Evolutionary conservation across 2,888 invertebrate species (phyloP), one percentile per base, ranked within the genome.

Genomic region (Himalopsyche tibetana): DNA sequence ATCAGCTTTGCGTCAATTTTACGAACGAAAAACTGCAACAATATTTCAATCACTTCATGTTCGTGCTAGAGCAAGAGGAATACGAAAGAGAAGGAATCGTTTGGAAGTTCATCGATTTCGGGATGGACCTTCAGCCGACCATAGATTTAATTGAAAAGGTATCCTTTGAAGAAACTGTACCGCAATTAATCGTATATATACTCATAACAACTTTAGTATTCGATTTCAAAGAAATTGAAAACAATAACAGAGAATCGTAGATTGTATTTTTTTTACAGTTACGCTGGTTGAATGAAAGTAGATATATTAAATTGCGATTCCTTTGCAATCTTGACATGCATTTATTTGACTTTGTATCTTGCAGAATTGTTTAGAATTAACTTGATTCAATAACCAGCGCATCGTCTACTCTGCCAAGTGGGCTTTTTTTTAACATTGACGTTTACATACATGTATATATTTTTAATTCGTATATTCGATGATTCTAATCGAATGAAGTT

Each of bases 31-130:
- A 97, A 93, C 95, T 98, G 90, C 98, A 98, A 93, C 98, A 98
- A 92, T 98, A 97, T 94, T 98, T 98, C 96, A 98, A 98, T 93
- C 98, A 98, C 92, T 96, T 97, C 94, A 98, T 98, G 98, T 98
- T 98, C 94, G 96, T 98, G 90, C 94, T 98, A 93, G 98, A 98
- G 94, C 98, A 98, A 94, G 98, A 98, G 92, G 98, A 98, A 91
- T 98, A 98, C 94, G 97, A 97, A 93, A 94, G 96, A 90, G 97
- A 98, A 94, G 97, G 97, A 90, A 97, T 98, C 91, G 94, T 94
- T 90, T 98, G 98, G 98, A 95, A 94, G 90, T 98, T 98, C 93
- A 98, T 98, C 92, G 98, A 98, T 95, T 98, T 98, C 93, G 98
- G 98, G 94, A 96, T 98, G 96, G 98, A 98, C 92, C 95, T 98